These are phyloP conservation scores for Hycleus phaleratus DNA, from an alignment of 1,140 invertebrate genomes.

Conservation along the genomic window DNA sequence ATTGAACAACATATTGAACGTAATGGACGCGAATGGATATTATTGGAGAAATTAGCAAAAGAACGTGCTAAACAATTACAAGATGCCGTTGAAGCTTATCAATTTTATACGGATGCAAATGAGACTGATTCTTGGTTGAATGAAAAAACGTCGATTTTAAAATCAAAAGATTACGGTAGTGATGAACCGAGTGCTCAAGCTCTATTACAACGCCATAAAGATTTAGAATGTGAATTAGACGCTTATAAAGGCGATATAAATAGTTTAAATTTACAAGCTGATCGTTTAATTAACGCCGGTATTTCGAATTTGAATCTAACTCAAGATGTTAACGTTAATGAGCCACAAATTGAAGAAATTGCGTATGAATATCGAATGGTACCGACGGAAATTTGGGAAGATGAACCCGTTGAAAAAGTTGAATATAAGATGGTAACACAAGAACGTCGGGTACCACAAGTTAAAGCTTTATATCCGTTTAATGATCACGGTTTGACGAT, in stretches of 20 bases:
- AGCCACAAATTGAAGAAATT: constrained; percentile 39
- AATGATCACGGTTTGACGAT: constrained; percentile 90
- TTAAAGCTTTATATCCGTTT: constrained; percentile 83
- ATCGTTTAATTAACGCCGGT: constrained; percentile 69
- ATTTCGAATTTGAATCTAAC: constrained; percentile 46
- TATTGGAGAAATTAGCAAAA: constrained; percentile 76
- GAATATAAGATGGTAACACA: constrained; percentile 80
- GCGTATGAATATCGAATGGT: constrained; percentile 50
- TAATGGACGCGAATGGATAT: constrained; percentile 77
- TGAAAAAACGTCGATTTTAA: constrained; percentile 82
- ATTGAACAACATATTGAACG: constrained; percentile 73
- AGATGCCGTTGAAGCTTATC: constrained; percentile 90
- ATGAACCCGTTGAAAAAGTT: constrained; percentile 77
- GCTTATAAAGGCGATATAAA: constrained; percentile 86
- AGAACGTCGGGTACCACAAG: constrained; percentile 81
- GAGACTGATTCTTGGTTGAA: constrained; percentile 97
- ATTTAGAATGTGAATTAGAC: constrained; percentile 83
- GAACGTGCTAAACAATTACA: constrained; percentile 77
- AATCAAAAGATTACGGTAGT: constrained; percentile 79
- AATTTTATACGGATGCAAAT: constrained; percentile 94
- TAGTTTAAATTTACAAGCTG: constrained; percentile 77
- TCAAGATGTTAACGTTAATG: constrained; percentile 57
- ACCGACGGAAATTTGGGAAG: constrained; percentile 85
- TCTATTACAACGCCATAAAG: constrained; percentile 75
- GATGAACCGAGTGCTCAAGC: constrained; percentile 87